Base-by-base conservation (phyloP, 2,888 invertebrate genomes). In the Vandiemenella viatica region DNA sequence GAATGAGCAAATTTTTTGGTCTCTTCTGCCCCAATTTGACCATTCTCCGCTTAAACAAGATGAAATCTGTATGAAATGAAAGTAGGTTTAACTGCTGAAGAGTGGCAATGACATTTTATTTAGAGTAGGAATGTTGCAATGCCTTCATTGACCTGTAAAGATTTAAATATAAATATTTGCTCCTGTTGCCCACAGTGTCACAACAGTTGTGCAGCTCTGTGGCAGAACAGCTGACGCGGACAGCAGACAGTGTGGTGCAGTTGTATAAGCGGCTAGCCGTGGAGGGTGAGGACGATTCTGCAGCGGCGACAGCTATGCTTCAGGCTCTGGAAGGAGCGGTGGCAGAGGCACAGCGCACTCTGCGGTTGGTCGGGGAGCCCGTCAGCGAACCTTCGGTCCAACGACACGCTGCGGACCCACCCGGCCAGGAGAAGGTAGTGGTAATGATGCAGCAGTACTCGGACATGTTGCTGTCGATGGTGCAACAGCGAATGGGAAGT, bases 231-330 rank as follows among this genome's bases (percentile, higher is more conserved):
- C 64, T 82, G 52, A 80, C 77, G 7, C 70, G 72, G 55, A 77
- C 82, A 0, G 80, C 83, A 3, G 74, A 78, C 56, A 80, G 80
- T 59, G 80, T 83, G 38, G 79, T 80, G 3, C 78, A 80, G 62
- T 68, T 84, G 44, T 82, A 82, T 65, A 73, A 79, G 51, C 74
- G 78, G 48, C 64, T 83, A 51, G 67, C 75, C 8, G 60, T 67
- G 51, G 77, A 77, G 56, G 72, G 73, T 73, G 38, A 66, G 69
- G 44, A 74, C 72, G 65, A 65, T 65, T n/a, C n/a, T n/a, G 50
- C 53, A 58, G 48, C 60, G 50, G 42, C 50, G 15, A 45, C 37
- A 8, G 45, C 49, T 21, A 53, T 53, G 55, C 43, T 53, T 15
- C 43, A 37, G 18, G 47, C 65, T 43, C 56, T 67, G 18, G 63